These are phyloP conservation scores for Drosophila sechellia DNA, from an alignment of 1,140 invertebrate genomes.

Conservation along the genomic window DNA sequence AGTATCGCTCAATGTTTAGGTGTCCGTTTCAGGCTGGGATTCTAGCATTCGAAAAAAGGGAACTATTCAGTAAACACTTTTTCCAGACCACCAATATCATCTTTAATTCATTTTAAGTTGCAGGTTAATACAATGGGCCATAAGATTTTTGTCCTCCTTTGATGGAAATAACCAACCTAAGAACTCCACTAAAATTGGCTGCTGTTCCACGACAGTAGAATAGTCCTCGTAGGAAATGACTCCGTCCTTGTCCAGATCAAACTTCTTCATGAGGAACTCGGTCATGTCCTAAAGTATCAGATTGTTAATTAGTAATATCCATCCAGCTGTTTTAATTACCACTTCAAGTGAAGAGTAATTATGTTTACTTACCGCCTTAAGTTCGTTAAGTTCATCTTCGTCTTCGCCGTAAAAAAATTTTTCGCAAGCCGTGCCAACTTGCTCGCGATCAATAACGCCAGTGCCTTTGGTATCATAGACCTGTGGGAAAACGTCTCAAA, in stretches of 20 bases:
- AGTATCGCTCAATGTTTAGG: too few species aligned
- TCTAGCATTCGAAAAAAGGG: background rate
- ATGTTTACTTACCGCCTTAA: slow-evolving; percentile 21
- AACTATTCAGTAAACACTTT: too few species aligned
- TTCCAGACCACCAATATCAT: too few species aligned
- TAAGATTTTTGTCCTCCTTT: slow-evolving; percentile 5
- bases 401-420: slow-evolving; percentile 41
- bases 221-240: slow-evolving; percentile 90
- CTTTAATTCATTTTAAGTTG: background rate
- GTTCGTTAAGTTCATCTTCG: slow-evolving; percentile 47
- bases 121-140: slow-evolving; percentile 46
- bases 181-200: slow-evolving; percentile 89
- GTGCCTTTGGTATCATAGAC: slow-evolving; percentile 55
- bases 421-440: slow-evolving; percentile 28
- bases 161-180: slow-evolving; percentile 91
- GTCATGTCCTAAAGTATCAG: slow-evolving; percentile 32
- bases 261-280: slow-evolving; percentile 90
- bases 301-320: background rate
- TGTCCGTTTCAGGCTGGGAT: too few species aligned
- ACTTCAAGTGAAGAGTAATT: background rate
- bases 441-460: slow-evolving; percentile 40
- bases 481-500: background rate
- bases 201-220: slow-evolving; percentile 86
- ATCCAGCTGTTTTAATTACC: background rate
- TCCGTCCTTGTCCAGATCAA: slow-evolving; percentile 92